phyloP scores from a whole-genome alignment of 2,888 invertebrate genomes.

The Miltochrista miniata region DNA sequence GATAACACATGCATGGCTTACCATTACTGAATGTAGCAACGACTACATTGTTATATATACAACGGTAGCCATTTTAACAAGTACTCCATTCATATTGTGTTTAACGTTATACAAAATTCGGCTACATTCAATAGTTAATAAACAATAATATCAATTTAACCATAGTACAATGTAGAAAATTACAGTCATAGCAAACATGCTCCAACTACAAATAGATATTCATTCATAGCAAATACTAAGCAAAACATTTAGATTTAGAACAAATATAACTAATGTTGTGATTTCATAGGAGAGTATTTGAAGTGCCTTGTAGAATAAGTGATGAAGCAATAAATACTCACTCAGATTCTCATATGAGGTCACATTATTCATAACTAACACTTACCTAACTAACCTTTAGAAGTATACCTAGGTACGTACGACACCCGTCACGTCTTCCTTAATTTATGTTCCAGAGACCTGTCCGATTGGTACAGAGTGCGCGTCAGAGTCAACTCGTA shows the following conservation, averaged over 20 bases:
- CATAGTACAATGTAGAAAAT: slow-evolving; percentile 44
- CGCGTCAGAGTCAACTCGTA: slow-evolving; percentile 94
- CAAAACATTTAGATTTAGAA: slow-evolving; percentile 41
- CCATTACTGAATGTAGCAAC: slow-evolving; percentile 46
- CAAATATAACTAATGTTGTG: slow-evolving; percentile 40
- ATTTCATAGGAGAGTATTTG: slow-evolving; percentile 19
- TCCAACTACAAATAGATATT: slow-evolving; percentile 25
- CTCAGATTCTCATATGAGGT: slow-evolving; percentile 18
- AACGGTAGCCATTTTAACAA: slow-evolving; percentile 13
- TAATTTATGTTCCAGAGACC: slow-evolving; percentile 85
- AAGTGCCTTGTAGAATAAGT: not conserved
- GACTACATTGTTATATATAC: slow-evolving; percentile 21
- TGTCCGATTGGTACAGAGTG: slow-evolving; percentile 92
- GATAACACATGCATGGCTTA: slow-evolving; percentile 62
- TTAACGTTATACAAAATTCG: slow-evolving; percentile 24
- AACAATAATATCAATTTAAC: slow-evolving; percentile 35
- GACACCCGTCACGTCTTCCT: slow-evolving; percentile 72
- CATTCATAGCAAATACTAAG: slow-evolving; percentile 33
- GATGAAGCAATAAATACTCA: not conserved
- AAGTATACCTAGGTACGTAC: slow-evolving; percentile 50
- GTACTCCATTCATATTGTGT: slow-evolving; percentile 23
- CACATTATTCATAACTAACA: slow-evolving; percentile 26
- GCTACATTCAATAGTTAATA: slow-evolving; percentile 37
- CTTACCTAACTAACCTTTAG: slow-evolving; percentile 38
- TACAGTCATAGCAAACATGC: slow-evolving; percentile 38